Conservation (phyloP, 2,797 vertebrate species). For the Huso huso region DNA sequence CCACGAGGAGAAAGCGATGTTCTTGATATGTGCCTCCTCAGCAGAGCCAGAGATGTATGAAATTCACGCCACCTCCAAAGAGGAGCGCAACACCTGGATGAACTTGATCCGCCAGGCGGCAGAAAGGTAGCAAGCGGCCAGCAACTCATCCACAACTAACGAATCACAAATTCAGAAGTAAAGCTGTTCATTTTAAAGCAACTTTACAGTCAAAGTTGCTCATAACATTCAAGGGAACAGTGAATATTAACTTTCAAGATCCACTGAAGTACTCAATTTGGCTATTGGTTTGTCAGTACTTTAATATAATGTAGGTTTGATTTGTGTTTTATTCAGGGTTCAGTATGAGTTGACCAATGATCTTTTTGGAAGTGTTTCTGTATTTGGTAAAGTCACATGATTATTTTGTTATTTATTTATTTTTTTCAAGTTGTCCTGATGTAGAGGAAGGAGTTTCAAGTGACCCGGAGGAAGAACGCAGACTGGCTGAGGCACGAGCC, state of each 20-base stretch:
- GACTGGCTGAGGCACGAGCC: slow-evolving; percentile 50
- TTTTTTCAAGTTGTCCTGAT: slow-evolving; percentile 69
- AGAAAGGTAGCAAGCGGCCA: slow-evolving; percentile 58
- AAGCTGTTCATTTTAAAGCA: too few relatives aligned
- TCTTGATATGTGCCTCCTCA: slow-evolving; percentile 74
- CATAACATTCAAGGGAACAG: too few relatives aligned
- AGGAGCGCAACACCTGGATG: slow-evolving; percentile 76
- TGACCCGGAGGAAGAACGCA: slow-evolving; percentile 65
- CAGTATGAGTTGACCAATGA: too few relatives aligned
- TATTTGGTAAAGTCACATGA: too few relatives aligned
- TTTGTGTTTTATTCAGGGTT: too few relatives aligned
- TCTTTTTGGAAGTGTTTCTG: neutral
- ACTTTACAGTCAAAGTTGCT: too few relatives aligned
- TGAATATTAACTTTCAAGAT: too few relatives aligned
- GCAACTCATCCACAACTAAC: neutral
- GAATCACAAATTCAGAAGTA: too few relatives aligned
- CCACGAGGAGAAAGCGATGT: slow-evolving; percentile 82
- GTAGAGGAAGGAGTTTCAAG: slow-evolving; percentile 69
- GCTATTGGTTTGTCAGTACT: too few relatives aligned
- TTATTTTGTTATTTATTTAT: neutral
- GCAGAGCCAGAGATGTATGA: slow-evolving; percentile 83
- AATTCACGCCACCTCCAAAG: slow-evolving; percentile 71
- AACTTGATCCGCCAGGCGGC: slow-evolving; percentile 70
- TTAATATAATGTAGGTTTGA: too few relatives aligned
- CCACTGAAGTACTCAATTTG: too few relatives aligned